A percentile compares a stretch with the other conserved stretches of the same genome.
Evolutionary conservation across 2,797 vertebrate species (phyloP).

Genomic region (Huso huso): DNA sequence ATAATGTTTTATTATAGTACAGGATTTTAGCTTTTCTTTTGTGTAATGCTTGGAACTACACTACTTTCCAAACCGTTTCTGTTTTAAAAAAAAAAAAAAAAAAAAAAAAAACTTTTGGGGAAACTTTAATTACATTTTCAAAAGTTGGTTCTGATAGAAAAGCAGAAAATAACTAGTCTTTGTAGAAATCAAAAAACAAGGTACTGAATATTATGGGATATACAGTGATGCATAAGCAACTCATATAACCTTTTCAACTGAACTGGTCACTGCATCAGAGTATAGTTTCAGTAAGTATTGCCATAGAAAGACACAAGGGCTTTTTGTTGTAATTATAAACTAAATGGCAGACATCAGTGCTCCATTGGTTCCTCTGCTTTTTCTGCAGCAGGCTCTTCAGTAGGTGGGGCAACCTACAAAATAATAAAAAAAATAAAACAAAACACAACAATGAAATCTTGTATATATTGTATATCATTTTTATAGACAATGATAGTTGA

Average conservation of each 20-base stretch:
- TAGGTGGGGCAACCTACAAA: constrained; percentile 62
- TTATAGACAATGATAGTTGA: too few relatives aligned
- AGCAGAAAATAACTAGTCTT: constrained; percentile 4
- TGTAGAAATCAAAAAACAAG: constrained; percentile 4
- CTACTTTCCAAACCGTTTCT: not conserved
- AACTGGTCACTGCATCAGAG: not conserved
- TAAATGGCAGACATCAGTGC: constrained; percentile 55
- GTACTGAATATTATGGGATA: not conserved
- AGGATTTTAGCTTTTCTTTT: not conserved
- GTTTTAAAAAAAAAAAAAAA: not conserved
- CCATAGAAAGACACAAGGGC: not conserved
- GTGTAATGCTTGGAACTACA: not conserved
- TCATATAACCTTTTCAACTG: not conserved
- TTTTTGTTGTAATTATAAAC: constrained; percentile 1
- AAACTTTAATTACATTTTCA: constrained; percentile 5
- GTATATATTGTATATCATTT: too few relatives aligned
- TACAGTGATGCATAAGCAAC: not conserved
- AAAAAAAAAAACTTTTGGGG: not conserved
- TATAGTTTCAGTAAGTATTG: constrained; percentile 1
- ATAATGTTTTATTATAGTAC: not conserved
- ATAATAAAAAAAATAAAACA: too few relatives aligned
- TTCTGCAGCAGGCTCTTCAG: constrained; percentile 66
- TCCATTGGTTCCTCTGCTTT: constrained; percentile 88
- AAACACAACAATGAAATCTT: too few relatives aligned
- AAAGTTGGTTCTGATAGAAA: constrained; percentile 25